Conservation (phyloP, 2,888 invertebrate species). For the Caenorhabditis sp. region DNA sequence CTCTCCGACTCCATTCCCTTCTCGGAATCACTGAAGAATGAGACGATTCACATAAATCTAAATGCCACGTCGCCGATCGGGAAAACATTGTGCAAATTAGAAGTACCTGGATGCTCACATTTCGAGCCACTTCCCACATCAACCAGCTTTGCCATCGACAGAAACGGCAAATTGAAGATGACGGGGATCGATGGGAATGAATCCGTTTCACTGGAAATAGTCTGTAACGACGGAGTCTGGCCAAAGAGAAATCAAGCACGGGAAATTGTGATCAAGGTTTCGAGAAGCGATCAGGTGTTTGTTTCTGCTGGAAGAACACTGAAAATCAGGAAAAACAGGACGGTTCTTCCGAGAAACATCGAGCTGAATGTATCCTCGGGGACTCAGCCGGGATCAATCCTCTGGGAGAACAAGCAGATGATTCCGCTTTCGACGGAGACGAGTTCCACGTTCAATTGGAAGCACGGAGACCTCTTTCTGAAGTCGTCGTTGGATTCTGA, state of each 20-base stretch:
- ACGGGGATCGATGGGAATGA: neutral
- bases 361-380: slow-evolving; percentile 5
- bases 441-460: neutral
- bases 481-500: neutral
- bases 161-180: neutral
- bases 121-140: neutral
- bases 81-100: neutral
- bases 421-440: slow-evolving; percentile 14
- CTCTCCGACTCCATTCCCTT: too few relatives aligned
- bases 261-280: neutral
- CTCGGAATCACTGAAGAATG: neutral
- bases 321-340: neutral
- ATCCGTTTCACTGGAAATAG: slow-evolving; percentile 1
- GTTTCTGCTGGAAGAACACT: neutral
- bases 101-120: slow-evolving; percentile 14
- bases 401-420: neutral
- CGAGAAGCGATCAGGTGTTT: too few relatives aligned
- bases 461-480: slow-evolving; percentile 14
- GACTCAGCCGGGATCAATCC: slow-evolving; percentile 7
- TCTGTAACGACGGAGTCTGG: slow-evolving; percentile 43
- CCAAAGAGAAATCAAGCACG: slow-evolving; percentile 16
- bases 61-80: neutral
- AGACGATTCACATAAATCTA: neutral
- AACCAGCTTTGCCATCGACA: neutral
- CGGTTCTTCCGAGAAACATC: slow-evolving; percentile 5